phyloP scores from a whole-genome alignment of 2,888 invertebrate species.

The Eretmocerus hayati region DNA sequence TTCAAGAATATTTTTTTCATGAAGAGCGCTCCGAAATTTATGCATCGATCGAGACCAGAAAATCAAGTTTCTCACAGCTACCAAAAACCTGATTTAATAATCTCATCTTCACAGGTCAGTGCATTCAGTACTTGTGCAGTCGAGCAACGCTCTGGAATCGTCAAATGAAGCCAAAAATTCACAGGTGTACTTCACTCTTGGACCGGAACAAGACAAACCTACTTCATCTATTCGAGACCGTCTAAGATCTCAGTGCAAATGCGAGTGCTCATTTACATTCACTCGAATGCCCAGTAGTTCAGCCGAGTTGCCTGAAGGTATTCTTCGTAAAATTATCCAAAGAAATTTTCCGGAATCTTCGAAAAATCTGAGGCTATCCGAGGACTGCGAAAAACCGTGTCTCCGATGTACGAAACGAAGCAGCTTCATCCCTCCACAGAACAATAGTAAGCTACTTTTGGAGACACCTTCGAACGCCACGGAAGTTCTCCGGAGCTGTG shows the following conservation, averaged over 20 bases:
- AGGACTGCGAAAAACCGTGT: slow-evolving; percentile 19
- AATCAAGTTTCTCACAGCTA: too few species aligned
- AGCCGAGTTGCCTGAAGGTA: slow-evolving; percentile 39
- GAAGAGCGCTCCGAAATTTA: too few species aligned
- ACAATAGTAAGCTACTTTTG: slow-evolving; percentile 41
- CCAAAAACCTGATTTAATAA: too few species aligned
- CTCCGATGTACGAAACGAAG: slow-evolving; percentile 35
- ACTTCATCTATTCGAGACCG: slow-evolving; percentile 15
- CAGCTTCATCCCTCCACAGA: slow-evolving; percentile 24
- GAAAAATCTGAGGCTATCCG: slow-evolving; percentile 35
- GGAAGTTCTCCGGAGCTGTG: slow-evolving; percentile 52
- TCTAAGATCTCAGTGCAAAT: slow-evolving; percentile 26
- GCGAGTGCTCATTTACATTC: slow-evolving; percentile 37
- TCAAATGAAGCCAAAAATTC: slow-evolving; percentile 6
- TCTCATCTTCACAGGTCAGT: too few species aligned
- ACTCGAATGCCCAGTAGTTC: slow-evolving; percentile 40
- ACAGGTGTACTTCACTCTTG: slow-evolving; percentile 40
- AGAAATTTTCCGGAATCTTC: slow-evolving; percentile 43
- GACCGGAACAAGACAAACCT: slow-evolving; percentile 33
- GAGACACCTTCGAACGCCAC: slow-evolving; percentile 76
- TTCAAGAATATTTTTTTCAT: too few species aligned
- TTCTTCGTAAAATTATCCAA: slow-evolving; percentile 40
- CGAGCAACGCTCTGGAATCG: background rate
- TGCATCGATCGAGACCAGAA: too few species aligned
- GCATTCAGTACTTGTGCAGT: too few species aligned